Base-by-base conservation (phyloP, 2,113 vertebrate species). In the Notothenia rossii region DNA sequence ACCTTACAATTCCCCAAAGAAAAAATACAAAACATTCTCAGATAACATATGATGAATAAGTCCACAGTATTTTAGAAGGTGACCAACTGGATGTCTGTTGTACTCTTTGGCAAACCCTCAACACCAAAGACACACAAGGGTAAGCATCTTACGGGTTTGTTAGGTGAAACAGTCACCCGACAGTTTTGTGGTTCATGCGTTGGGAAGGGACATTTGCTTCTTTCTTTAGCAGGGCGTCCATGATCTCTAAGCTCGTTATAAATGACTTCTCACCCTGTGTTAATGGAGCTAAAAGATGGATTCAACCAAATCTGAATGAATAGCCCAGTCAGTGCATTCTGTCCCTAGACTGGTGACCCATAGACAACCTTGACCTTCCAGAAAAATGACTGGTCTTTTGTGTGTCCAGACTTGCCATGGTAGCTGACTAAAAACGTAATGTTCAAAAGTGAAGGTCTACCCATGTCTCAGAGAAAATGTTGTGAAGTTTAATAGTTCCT, bases 291-390 rank as follows among this genome's bases (percentile, higher is more conserved):
- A 29, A 29, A 68, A 65, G 33, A 51, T 45, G 46, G 13, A 60
- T 64, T 65, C 3, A 53, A 71, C 20, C 18, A 77, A 81, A 65
- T 17, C 29, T 20, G 15, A 65, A 54, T 50, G 20, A n/a, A 53
- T 48, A 55, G 14, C n/a, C 17, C 1, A 53, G 48, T 60, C 12
- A 68, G 9, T 56, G 12, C 4, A 48, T 60, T 29, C 5, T 33
- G 7, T 66, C 11, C 17, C 36, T 50, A 4, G 15, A 29, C 3
- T 48, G 4, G 15, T 43, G 62, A 45, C 40, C 7, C 46, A 14
- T 8, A 68, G n/a, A 54, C 46, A 64, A 14, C 25, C 12, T 60
- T 40, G 56, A 29, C 7, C 29, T 61, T 20, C n/a, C 18, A 15
- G 11, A 60, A 11, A 11, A 43, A 20, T 36, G 15, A 25, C 53